A percentile compares a stretch with the other conserved stretches of the same genome.
Evolutionary conservation across 1,140 invertebrate species (phyloP).

Genomic region (Matsumurasca onukii): DNA sequence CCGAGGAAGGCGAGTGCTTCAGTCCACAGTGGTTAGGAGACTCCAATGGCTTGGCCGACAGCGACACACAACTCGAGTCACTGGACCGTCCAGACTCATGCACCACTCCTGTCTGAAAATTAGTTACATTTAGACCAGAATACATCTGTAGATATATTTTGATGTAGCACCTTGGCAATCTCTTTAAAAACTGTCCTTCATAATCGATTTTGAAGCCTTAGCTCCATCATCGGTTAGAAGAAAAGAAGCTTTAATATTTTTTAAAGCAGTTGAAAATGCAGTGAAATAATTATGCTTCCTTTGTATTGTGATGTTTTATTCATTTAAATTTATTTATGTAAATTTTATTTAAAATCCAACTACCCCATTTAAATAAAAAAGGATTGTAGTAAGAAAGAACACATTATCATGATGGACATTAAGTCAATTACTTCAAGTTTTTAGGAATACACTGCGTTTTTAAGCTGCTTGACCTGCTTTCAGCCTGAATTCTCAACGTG

Average conservation of each 20-base stretch:
- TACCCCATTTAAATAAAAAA: too few species aligned
- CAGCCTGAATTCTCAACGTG: too few species aligned
- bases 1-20: conserved; percentile 20
- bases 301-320: background rate
- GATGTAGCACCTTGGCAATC: background rate
- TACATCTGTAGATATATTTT: too few species aligned
- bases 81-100: conserved; percentile 25
- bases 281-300: too few species aligned
- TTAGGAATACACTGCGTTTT: too few species aligned
- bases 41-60: conserved; percentile 54
- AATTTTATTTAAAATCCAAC: background rate
- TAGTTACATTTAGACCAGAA: background rate
- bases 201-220: background rate
- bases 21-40: conserved; percentile 48
- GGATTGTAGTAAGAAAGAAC: too few species aligned
- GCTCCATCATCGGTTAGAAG: too few species aligned
- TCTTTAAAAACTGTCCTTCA: background rate
- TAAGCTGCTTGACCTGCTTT: too few species aligned
- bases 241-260: too few species aligned
- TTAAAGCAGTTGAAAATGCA: too few species aligned
- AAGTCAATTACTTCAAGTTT: too few species aligned
- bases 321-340: background rate
- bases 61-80: conserved; percentile 62
- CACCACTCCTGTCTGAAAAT: conserved; percentile 15
- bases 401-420: too few species aligned